Evolutionary conservation across 2,113 vertebrate genomes (phyloP).

Genomic region (Passer montanus): DNA sequence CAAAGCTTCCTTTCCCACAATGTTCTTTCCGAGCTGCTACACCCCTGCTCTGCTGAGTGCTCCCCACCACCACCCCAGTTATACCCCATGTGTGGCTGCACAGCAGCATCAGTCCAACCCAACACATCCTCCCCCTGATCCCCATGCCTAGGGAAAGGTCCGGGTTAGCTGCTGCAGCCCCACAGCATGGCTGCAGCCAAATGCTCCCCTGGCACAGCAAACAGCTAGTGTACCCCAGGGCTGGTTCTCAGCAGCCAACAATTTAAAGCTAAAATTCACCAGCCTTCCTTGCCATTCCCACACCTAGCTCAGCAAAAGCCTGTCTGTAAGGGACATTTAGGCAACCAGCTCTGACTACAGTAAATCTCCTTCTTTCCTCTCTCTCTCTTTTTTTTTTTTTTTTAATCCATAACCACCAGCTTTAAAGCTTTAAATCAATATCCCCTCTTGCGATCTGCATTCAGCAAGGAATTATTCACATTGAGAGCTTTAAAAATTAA

Average conservation of each 20-base stretch:
- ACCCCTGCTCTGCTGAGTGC: neutral
- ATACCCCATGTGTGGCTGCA: fast-evolving
- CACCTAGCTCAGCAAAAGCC: slow-evolving; percentile 38
- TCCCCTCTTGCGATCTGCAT: slow-evolving; percentile 63
- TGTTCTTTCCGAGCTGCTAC: neutral
- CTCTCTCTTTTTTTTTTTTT: neutral
- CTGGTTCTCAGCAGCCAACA: slow-evolving; percentile 22
- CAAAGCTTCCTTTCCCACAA: neutral
- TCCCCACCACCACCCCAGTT: neutral
- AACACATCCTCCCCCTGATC: neutral
- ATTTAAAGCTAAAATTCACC: slow-evolving; percentile 25
- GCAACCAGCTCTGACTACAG: slow-evolving; percentile 42
- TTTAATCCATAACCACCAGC: slow-evolving; percentile 63
- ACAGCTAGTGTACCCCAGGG: neutral
- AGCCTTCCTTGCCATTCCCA: neutral
- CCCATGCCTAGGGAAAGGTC: neutral
- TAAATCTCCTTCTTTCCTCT: slow-evolving; percentile 42
- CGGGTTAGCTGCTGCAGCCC: neutral
- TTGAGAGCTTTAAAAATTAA: slow-evolving; percentile 68
- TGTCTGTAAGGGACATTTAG: slow-evolving; percentile 46
- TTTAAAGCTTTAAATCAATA: slow-evolving; percentile 74
- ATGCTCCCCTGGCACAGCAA: neutral
- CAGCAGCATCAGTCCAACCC: neutral
- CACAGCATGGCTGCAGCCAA: neutral
- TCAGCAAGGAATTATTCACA: slow-evolving; percentile 69